Percentiles rank a stretch among this genome's conserved stretches.
Conservation (phyloP, 2,113 vertebrate genomes). For the Crotalus horridus region DNA sequence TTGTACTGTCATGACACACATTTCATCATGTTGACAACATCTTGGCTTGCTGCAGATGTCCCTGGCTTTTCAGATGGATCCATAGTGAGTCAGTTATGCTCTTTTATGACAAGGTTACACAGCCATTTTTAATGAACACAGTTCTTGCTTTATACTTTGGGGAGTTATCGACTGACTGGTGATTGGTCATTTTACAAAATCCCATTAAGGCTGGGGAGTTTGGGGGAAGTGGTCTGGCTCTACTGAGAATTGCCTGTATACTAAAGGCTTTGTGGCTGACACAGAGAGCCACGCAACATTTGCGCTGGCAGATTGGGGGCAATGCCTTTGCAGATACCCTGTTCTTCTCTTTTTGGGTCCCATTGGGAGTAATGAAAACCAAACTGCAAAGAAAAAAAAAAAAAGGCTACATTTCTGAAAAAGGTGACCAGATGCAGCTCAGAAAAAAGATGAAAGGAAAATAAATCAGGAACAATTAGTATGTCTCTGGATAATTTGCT, state of each 20-base stretch:
- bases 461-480: neutral
- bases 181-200: constrained; percentile 12
- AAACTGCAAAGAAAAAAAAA: neutral
- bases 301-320: constrained; percentile 23
- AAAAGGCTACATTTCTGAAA: neutral
- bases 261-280: constrained; percentile 7
- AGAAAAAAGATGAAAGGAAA: neutral
- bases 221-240: neutral
- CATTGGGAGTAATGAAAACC: neutral
- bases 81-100: neutral
- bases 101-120: neutral
- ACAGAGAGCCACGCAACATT: constrained; percentile 16
- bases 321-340: neutral
- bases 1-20: neutral
- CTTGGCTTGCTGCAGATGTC: neutral
- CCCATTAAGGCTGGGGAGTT: neutral
- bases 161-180: neutral
- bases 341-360: neutral
- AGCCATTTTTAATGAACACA: neutral
- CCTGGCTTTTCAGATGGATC: neutral
- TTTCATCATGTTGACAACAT: neutral
- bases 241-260: neutral
- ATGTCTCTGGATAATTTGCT: neutral
- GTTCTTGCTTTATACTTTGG: neutral
- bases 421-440: neutral